phyloP scores from a whole-genome alignment of 1,140 invertebrate genomes.

The Drosophila navojoa region DNA sequence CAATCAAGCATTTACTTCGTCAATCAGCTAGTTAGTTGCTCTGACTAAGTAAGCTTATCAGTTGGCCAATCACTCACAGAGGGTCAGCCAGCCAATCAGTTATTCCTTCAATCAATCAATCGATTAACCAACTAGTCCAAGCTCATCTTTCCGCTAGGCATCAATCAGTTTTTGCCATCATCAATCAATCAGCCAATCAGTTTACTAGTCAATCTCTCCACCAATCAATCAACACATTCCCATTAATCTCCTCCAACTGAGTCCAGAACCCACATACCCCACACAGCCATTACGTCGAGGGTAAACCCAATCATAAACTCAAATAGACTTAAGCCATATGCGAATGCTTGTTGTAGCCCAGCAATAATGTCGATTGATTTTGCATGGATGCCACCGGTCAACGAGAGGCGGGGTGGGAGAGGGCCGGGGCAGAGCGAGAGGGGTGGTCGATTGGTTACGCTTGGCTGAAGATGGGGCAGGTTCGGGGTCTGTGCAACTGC shows the following conservation, averaged over 20 bases:
- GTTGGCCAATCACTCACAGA: background rate
- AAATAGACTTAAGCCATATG: constrained; percentile 53
- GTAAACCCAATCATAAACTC: constrained; percentile 45
- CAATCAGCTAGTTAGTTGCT: background rate
- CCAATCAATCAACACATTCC: too few relatives aligned
- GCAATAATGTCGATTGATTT: constrained; percentile 48
- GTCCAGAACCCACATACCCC: background rate
- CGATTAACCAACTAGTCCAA: background rate
- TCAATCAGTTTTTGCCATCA: too few relatives aligned
- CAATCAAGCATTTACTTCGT: background rate
- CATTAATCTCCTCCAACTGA: background rate
- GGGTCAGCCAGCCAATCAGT: background rate
- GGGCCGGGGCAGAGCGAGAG: background rate
- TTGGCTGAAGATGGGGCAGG: constrained; percentile 14
- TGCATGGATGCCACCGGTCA: constrained; percentile 49
- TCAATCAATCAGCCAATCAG: too few relatives aligned
- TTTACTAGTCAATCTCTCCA: too few relatives aligned
- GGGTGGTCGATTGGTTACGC: background rate
- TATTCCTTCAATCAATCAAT: background rate
- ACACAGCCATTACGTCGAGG: background rate
- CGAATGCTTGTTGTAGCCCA: constrained; percentile 19
- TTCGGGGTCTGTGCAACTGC: constrained; percentile 21
- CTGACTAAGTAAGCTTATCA: background rate
- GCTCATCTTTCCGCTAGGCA: too few relatives aligned
- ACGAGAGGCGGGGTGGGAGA: background rate